Conservation (phyloP, 2,888 invertebrate species). For the Bellardia bayeri region DNA sequence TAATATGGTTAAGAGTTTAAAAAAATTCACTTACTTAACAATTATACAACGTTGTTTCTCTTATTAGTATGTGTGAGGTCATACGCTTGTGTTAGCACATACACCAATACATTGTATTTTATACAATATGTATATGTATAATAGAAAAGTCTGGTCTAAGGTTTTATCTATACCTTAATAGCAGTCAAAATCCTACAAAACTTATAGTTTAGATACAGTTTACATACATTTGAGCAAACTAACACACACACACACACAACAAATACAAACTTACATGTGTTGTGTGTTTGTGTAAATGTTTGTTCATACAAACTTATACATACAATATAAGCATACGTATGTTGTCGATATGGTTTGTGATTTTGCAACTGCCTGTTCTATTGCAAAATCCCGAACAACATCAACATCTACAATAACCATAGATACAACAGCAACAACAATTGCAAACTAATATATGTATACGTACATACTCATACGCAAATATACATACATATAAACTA, state of each 20-base stretch:
- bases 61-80: no score
- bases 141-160: conserved; percentile 61
- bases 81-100: conserved; percentile 2
- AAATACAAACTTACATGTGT: conserved; percentile 35
- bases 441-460: conserved; percentile 48
- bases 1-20: no score
- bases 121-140: conserved; percentile 6
- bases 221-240: background rate
- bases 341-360: conserved; percentile 67
- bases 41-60: no score
- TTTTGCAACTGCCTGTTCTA: conserved; percentile 73
- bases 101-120: conserved; percentile 4
- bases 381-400: conserved; percentile 65
- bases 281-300: conserved; percentile 16
- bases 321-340: background rate
- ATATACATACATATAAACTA: background rate
- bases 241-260: background rate
- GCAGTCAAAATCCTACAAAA: conserved; percentile 56
- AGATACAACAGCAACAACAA: conserved; percentile 71
- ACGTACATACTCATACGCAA: conserved; percentile 1
- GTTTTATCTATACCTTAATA: conserved; percentile 72
- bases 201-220: conserved; percentile 45
- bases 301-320: conserved; percentile 21
- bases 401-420: conserved; percentile 74
- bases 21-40: no score